phyloP scores from a whole-genome alignment of 2,113 vertebrate species.

The Boulengeromyrus knoepffleri region DNA sequence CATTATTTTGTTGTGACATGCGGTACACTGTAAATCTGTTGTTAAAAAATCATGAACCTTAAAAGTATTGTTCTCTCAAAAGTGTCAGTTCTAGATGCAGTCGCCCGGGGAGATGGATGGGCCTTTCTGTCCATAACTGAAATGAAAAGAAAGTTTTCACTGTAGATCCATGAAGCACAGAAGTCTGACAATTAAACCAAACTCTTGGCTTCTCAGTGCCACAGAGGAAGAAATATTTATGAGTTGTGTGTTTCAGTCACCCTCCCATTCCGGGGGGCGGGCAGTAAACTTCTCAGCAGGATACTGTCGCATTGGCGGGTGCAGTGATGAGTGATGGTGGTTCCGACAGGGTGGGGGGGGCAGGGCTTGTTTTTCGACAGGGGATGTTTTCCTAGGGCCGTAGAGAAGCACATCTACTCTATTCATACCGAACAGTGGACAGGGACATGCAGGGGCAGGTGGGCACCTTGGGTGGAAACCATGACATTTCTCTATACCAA shows the following conservation, averaged over 20 bases:
- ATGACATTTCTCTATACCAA: slow-evolving; percentile 44
- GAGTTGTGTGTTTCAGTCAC: slow-evolving; percentile 28
- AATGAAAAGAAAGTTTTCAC: neutral
- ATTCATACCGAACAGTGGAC: slow-evolving; percentile 9
- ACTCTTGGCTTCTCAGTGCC: neutral
- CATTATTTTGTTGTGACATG: neutral
- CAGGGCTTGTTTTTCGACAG: slow-evolving; percentile 37
- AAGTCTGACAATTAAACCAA: neutral
- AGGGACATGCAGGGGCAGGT: slow-evolving; percentile 29
- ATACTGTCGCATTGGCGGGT: slow-evolving; percentile 19
- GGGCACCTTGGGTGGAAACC: slow-evolving; percentile 25
- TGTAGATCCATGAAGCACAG: neutral
- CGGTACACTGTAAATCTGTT: neutral
- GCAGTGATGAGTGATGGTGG: slow-evolving; percentile 31
- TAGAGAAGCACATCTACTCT: slow-evolving; percentile 48
- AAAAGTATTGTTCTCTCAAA: neutral
- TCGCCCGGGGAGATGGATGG: neutral
- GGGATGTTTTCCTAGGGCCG: slow-evolving; percentile 56
- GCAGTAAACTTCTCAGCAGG: slow-evolving; percentile 3
- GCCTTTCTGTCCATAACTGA: neutral
- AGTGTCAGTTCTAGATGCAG: neutral
- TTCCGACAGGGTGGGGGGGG: slow-evolving; percentile 30
- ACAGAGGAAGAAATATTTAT: neutral
- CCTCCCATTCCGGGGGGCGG: neutral
- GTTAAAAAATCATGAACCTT: neutral